Percentiles rank a stretch among this genome's conserved stretches.
These are phyloP conservation scores for Margarornis squamiger DNA, from an alignment of 2,797 vertebrate species.

Conservation along the genomic window DNA sequence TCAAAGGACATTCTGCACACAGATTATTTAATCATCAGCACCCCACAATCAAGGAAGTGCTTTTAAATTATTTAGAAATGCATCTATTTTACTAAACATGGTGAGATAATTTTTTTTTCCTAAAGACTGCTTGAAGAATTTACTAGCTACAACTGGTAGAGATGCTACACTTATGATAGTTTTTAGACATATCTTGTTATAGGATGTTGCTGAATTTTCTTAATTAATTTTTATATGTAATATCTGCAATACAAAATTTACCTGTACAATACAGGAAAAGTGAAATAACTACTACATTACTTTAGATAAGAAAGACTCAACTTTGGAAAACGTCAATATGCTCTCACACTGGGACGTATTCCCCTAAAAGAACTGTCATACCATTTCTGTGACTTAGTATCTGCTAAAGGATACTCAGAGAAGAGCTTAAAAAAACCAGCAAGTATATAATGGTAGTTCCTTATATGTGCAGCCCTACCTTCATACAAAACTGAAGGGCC, in stretches of 20 bases:
- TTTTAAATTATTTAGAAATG: neutral
- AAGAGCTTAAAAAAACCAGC: neutral
- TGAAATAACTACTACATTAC: neutral
- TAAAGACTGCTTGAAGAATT: neutral
- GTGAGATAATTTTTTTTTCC: neutral
- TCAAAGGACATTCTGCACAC: neutral
- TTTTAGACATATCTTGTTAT: neutral
- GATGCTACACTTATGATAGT: neutral
- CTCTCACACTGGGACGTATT: neutral
- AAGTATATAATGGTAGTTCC: neutral
- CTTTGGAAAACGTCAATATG: neutral
- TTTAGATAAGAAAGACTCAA: neutral
- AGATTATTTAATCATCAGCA: neutral
- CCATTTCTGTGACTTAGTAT: neutral
- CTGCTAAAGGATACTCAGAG: neutral
- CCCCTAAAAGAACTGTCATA: neutral
- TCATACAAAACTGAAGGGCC: neutral
- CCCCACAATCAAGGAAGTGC: neutral
- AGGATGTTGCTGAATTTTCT: neutral
- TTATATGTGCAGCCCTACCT: neutral
- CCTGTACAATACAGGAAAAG: neutral
- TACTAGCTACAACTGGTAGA: neutral
- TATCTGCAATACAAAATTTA: neutral
- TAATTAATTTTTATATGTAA: neutral
- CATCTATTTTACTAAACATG: neutral